Evolutionary conservation across 1,140 invertebrate species (phyloP).

Genomic region (Mamestra configurata): DNA sequence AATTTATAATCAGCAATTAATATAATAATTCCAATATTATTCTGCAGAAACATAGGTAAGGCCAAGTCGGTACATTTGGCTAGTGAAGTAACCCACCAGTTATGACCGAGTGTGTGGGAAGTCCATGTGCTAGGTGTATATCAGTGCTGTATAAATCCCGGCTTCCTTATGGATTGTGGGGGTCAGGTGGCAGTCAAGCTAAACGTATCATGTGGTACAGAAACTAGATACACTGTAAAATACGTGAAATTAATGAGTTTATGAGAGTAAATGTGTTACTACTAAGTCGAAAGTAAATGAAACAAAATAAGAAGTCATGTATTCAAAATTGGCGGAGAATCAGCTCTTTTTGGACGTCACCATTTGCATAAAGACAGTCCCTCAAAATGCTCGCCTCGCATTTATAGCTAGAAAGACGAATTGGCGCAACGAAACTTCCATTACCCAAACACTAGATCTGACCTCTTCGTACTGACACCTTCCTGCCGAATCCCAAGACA

Average conservation of each 20-base stretch:
- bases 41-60: not conserved
- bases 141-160: slow-evolving; percentile 8
- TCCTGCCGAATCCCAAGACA: no score
- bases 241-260: not conserved
- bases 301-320: no score
- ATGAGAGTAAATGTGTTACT: not conserved
- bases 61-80: not conserved
- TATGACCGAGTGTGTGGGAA: not conserved
- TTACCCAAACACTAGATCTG: no score
- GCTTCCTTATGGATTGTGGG: slow-evolving; percentile 13
- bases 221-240: not conserved
- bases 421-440: no score
- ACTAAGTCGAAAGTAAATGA: no score
- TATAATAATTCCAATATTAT: not conserved
- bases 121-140: not conserved
- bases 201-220: not conserved
- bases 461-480: no score
- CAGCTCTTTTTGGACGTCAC: no score
- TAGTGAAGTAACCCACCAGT: not conserved
- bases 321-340: no score
- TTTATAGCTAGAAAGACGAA: no score
- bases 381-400: no score
- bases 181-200: slow-evolving; percentile 9
- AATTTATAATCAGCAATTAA: not conserved
- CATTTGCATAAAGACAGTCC: no score